These are phyloP conservation scores for Drosophila sordidapex DNA, from an alignment of 2,888 invertebrate genomes.

Conservation along the genomic window DNA sequence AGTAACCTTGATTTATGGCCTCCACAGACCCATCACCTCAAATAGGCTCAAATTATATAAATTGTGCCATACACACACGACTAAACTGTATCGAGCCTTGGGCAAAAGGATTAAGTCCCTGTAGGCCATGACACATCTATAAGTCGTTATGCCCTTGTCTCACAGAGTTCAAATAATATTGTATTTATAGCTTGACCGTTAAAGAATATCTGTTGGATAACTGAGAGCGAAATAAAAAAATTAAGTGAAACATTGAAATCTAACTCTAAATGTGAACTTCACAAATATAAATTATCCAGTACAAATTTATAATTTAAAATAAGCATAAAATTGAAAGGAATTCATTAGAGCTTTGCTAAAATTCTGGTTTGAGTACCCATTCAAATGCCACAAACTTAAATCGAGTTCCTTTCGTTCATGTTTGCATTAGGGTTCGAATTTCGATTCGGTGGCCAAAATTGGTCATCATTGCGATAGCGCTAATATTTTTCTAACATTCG, in stretches of 20 bases:
- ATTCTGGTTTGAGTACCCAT: background rate
- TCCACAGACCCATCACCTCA: conserved; percentile 46
- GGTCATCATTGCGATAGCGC: conserved; percentile 5
- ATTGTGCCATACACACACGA: conserved; percentile 56
- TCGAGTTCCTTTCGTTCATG: conserved; percentile 11
- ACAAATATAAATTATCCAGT: background rate
- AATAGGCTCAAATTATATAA: conserved; percentile 75
- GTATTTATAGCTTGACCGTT: conserved; percentile 13
- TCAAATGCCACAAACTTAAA: background rate
- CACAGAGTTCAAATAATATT: background rate
- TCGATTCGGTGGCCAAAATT: conserved; percentile 34
- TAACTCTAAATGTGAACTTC: background rate
- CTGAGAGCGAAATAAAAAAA: background rate
- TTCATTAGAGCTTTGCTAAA: background rate
- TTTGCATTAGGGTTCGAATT: conserved; percentile 24
- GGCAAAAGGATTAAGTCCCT: conserved; percentile 42
- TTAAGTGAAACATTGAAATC: background rate
- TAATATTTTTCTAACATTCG: conserved; percentile 69
- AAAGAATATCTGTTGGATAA: conserved; percentile 35
- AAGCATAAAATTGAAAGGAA: background rate
- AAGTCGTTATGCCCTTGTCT: conserved; percentile 35
- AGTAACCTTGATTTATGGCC: conserved; percentile 72
- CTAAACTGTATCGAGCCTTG: conserved; percentile 20
- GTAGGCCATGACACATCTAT: conserved; percentile 28
- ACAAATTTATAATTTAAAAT: background rate